phyloP scores from a whole-genome alignment of 1,140 invertebrate genomes.

The Drosophila rhopaloa region DNA sequence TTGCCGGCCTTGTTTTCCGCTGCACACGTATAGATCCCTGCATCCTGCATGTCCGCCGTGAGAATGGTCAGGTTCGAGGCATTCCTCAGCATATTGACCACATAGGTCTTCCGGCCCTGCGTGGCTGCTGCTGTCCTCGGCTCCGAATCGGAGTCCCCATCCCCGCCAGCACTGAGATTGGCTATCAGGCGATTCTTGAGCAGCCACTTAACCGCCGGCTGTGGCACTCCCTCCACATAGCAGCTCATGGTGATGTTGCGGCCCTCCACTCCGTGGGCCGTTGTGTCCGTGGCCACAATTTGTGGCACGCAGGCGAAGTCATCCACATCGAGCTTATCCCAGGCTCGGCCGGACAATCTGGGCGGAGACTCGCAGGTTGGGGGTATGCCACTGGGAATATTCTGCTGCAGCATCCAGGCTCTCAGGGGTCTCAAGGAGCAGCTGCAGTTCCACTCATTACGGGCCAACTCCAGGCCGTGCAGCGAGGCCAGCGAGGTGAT shows the following conservation, averaged over 20 bases:
- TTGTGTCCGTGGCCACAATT: slow-evolving; percentile 86
- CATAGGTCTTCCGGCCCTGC: slow-evolving; percentile 85
- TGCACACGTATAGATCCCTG: slow-evolving; percentile 90
- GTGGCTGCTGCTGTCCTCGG: slow-evolving; percentile 74
- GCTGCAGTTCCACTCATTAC: slow-evolving; percentile 93
- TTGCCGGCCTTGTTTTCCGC: slow-evolving; percentile 92
- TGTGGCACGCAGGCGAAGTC: slow-evolving; percentile 92
- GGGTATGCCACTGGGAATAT: slow-evolving; percentile 89
- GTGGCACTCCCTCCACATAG: slow-evolving; percentile 88
- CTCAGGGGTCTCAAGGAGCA: slow-evolving; percentile 90
- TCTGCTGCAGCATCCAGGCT: slow-evolving; percentile 91
- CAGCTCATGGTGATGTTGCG: slow-evolving; percentile 91
- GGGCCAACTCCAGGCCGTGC: slow-evolving; percentile 90
- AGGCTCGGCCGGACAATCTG: slow-evolving; percentile 87
- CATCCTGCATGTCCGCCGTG: slow-evolving; percentile 89
- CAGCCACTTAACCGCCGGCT: slow-evolving; percentile 87
- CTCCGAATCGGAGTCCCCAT: slow-evolving; percentile 45
- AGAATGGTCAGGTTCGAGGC: slow-evolving; percentile 90
- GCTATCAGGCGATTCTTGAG: slow-evolving; percentile 82
- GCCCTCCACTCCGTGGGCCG: slow-evolving; percentile 88
- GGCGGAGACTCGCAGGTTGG: slow-evolving; percentile 88
- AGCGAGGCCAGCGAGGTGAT: slow-evolving; percentile 89
- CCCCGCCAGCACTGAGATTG: slow-evolving; percentile 70
- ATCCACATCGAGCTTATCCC: slow-evolving; percentile 90
- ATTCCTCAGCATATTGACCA: slow-evolving; percentile 85